Percentiles rank a stretch among this genome's conserved stretches.
Evolutionary conservation across 2,113 vertebrate species (phyloP).

Genomic region (Taurulus bubalis): DNA sequence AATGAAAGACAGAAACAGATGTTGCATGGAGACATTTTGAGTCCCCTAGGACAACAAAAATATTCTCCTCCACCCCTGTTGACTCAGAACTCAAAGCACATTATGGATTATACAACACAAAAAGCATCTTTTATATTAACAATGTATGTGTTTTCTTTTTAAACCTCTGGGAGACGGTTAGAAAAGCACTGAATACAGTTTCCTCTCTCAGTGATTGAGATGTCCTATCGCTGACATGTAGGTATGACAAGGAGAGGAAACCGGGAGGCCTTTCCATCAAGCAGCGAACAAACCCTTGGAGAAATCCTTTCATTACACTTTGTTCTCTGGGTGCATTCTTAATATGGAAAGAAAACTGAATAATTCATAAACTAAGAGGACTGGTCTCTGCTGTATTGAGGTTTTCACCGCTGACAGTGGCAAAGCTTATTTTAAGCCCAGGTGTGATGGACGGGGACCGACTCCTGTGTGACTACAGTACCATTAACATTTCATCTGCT

Average conservation of each 20-base stretch:
- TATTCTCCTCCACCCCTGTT: slow-evolving; percentile 12
- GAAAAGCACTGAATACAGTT: slow-evolving; percentile 6
- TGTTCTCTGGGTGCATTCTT: slow-evolving; percentile 68
- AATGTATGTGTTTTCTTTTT: slow-evolving; percentile 46
- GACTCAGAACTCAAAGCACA: slow-evolving; percentile 36
- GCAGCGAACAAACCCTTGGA: slow-evolving; percentile 57
- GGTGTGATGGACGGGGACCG: slow-evolving; percentile 54
- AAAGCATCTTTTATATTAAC: slow-evolving; percentile 53
- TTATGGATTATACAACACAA: slow-evolving; percentile 45
- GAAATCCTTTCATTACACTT: slow-evolving; percentile 69
- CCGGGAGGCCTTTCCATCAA: slow-evolving; percentile 51
- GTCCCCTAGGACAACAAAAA: slow-evolving; percentile 26
- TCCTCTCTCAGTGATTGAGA: slow-evolving; percentile 58
- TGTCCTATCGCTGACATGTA: slow-evolving; percentile 46
- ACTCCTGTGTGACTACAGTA: slow-evolving; percentile 42
- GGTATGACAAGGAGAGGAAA: slow-evolving; percentile 41
- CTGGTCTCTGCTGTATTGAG: slow-evolving; percentile 64
- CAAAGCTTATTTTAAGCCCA: slow-evolving; percentile 72
- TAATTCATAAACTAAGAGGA: slow-evolving; percentile 73
- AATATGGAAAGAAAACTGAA: slow-evolving; percentile 65
- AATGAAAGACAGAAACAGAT: slow-evolving; percentile 40
- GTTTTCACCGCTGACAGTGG: slow-evolving; percentile 62
- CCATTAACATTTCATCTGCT: slow-evolving; percentile 67
- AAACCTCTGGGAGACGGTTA: slow-evolving; percentile 15
- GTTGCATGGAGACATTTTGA: slow-evolving; percentile 33